Evolutionary conservation across 2,113 vertebrate genomes (phyloP).

Genomic region (Dascyllus trimaculatus): DNA sequence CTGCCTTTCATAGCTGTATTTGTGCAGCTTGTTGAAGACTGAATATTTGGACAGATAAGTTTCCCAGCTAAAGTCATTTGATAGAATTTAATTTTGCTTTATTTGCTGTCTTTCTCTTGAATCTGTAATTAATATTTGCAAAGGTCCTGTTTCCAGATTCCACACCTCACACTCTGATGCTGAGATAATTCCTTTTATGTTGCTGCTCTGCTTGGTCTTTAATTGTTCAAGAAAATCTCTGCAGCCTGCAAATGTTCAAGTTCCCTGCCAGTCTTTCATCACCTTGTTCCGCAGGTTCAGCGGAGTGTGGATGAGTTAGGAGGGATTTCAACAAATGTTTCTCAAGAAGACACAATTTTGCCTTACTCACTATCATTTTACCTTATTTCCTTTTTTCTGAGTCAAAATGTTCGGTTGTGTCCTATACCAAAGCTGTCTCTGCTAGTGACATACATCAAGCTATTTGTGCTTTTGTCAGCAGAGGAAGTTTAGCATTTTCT

Average conservation of each 20-base stretch:
- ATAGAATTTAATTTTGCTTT: constrained; percentile 47
- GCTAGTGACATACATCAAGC: too few species aligned
- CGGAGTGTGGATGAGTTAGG: constrained; percentile 31
- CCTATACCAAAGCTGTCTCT: not conserved
- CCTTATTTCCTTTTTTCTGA: not conserved
- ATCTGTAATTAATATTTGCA: constrained; percentile 30
- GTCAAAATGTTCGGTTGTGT: too few species aligned
- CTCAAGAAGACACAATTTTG: not conserved
- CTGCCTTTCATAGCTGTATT: constrained; percentile 6
- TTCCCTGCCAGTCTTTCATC: constrained; percentile 24
- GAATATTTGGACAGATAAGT: constrained; percentile 40
- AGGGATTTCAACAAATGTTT: constrained; percentile 19
- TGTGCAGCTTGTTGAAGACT: constrained; percentile 19
- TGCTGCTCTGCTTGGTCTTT: not conserved
- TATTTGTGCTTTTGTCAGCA: too few species aligned
- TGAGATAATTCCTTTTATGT: constrained; percentile 12
- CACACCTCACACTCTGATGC: not conserved
- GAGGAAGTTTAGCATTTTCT: too few species aligned
- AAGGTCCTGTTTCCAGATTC: constrained; percentile 31
- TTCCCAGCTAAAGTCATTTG: constrained; percentile 46
- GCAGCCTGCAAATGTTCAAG: constrained; percentile 11
- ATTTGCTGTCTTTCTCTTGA: constrained; percentile 45
- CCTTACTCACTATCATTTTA: not conserved
- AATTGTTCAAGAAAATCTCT: constrained; percentile 18
- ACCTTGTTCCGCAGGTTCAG: constrained; percentile 31